These are phyloP conservation scores for Protonemura montana DNA, from an alignment of 2,888 invertebrate genomes.

Conservation along the genomic window DNA sequence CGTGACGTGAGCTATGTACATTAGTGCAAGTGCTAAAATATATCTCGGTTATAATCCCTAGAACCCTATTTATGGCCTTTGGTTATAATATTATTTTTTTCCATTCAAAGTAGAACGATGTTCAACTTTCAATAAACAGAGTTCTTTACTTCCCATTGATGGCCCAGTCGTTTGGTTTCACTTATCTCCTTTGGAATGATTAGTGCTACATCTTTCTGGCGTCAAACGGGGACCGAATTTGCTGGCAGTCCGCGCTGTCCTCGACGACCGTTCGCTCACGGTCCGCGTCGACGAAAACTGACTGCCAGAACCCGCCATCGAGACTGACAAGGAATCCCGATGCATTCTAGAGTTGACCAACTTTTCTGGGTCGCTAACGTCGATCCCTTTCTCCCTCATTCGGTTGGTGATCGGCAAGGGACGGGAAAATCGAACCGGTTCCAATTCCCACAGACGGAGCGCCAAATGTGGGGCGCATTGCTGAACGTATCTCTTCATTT, in stretches of 20 bases:
- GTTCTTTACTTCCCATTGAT: too few species aligned
- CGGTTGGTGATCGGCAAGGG: slow-evolving; percentile 56
- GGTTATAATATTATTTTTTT: too few species aligned
- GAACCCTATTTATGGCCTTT: too few species aligned
- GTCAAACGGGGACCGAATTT: neutral
- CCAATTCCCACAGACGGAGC: slow-evolving; percentile 62
- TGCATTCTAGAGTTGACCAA: slow-evolving; percentile 37
- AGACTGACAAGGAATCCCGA: neutral
- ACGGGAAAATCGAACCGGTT: slow-evolving; percentile 58
- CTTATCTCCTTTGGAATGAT: neutral
- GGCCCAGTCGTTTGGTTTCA: neutral
- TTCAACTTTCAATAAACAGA: too few species aligned
- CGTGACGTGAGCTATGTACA: too few species aligned
- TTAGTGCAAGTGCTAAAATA: too few species aligned
- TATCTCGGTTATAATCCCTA: too few species aligned
- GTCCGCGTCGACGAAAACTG: slow-evolving; percentile 9
- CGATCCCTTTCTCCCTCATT: slow-evolving; percentile 49
- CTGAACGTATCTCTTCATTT: slow-evolving; percentile 65
- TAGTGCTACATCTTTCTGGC: slow-evolving; percentile 10
- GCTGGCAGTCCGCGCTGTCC: neutral
- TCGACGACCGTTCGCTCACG: slow-evolving; percentile 19
- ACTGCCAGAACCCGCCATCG: neutral
- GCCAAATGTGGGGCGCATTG: slow-evolving; percentile 68
- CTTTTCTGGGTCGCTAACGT: slow-evolving; percentile 41
- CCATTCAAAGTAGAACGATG: too few species aligned